These are phyloP conservation scores for Phycodurus eques DNA, from an alignment of 2,113 vertebrate genomes.

Conservation along the genomic window DNA sequence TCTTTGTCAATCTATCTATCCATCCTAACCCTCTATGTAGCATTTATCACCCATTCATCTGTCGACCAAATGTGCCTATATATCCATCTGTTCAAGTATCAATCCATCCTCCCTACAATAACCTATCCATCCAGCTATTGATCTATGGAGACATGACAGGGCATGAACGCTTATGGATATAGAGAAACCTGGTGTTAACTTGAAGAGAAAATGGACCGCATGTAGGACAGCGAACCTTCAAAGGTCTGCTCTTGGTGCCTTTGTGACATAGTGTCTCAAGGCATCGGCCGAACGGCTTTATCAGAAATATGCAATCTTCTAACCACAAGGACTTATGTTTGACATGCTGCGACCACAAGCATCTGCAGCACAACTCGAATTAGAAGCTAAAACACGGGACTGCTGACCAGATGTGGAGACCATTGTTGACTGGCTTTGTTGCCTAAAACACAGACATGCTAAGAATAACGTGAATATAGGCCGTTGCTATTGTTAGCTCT, in stretches of 20 bases:
- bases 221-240: not conserved
- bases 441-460: constrained; percentile 48
- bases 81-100: not conserved
- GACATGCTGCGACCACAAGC: not conserved
- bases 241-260: not conserved
- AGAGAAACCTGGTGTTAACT: not conserved
- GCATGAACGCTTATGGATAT: not conserved
- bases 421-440: constrained; percentile 18
- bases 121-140: not conserved
- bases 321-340: not conserved
- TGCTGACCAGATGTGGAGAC: constrained; percentile 47
- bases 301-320: constrained; percentile 1
- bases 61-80: not conserved
- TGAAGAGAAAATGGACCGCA: not conserved
- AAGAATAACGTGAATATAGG: constrained; percentile 29
- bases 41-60: not conserved
- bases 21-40: not conserved
- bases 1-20: not conserved
- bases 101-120: not conserved
- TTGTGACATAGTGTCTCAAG: not conserved
- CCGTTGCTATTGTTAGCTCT: constrained; percentile 44
- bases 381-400: constrained; percentile 10
- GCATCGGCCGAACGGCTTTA: not conserved
- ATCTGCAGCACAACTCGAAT: not conserved
- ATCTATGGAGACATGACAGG: not conserved